Base-by-base conservation (phyloP, 1,140 invertebrate genomes). In the Eueides isabella region DNA sequence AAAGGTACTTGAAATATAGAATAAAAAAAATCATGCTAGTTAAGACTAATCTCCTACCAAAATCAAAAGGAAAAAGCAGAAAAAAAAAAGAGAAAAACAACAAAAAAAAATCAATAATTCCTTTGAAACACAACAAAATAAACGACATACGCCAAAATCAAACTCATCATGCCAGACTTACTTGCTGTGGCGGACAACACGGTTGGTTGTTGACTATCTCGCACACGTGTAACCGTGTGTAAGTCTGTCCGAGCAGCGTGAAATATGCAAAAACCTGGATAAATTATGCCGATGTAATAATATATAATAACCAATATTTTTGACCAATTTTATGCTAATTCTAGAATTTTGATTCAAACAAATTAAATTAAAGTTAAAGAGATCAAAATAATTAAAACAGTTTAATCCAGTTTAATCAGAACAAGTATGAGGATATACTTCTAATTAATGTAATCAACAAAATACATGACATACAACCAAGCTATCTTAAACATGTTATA, bases 151-250 rank as follows among this genome's bases (percentile, higher is more conserved):
- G 41, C 7, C 41, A 19, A n/a, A n/a, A n/a, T 26, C 48, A 26
- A 55, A 26, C 23, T 26, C 48, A 23, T 55, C 48, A 55, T 55
- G 48, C 48, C 48, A 62, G 41, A 96, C 96, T 97, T 96, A 97
- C 96, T 85, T 91, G 89, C 78, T 96, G 95, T 71, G 96, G 95
- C 75, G 96, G 95, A 95, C 96, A 97, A 95, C 96, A 97, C 69
- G 96, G 95, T 81, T 95, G 95, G 90, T 96, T 96, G 95, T 96
- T 96, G 94, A 96, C 95, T 83, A 95, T 93, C 84, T 97, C 96
- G 94, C 97, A 98, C 87, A 97, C 97, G 94, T 98, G 97, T 75
- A 98, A 95, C 91, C 97, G 96, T 84, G 97, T 97, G 94, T 97
- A 98, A 75, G 96, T 97, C 97, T 98, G 96, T 92, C 96, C 88